Base-by-base conservation (phyloP, 1,140 invertebrate species). In the Drosophila varians region DNA sequence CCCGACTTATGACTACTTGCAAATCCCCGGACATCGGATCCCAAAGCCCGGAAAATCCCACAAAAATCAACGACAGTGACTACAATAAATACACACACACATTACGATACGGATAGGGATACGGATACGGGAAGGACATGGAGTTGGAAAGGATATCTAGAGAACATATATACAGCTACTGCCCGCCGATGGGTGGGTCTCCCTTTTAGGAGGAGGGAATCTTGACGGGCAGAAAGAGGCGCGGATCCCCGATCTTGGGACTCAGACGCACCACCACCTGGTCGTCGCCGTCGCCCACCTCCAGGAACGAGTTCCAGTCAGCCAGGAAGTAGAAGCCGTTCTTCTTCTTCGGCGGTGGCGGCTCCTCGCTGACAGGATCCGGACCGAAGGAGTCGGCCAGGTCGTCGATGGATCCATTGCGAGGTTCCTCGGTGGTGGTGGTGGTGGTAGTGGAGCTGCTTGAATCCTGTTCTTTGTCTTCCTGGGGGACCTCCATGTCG, bases 281-380 rank as follows among this genome's bases (percentile, higher is more conserved):
- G 49, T 94, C 94, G 23, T 94, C 94, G 48, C 94, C 94, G n/a
- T 96, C 95, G 19, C 96, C 96, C 2, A 96, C 95, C 88, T 96
- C 95, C 3, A 96, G 91, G 76, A 97, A 97, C 9, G 95, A 94
- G 78, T 97, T 96, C 96, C 96, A 96, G 79, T 97, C 96, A 1
- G 96, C 92, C 49, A 96, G 93, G 91, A 96, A 96, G 80, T 96
- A 97, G 42, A 97, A 94, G 2, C 96, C 96, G 54, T 94, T 96
- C 80, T 94, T 94, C 58, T 92, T 93, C 49, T 93, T 93, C 0
- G 94, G 93, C 9, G 95, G 94, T 23, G 94, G 69, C 7, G 94
- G 93, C 77, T 94, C 93, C 0, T 92, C 93, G 21, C 91, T 79
- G 7, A 90, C 90, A 0, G 93, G 92, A 60, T 92, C 92, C 8